A percentile compares a stretch with the other conserved stretches of the same genome.
These are phyloP conservation scores for Thysanoteuthis rhombus DNA, from an alignment of 2,888 invertebrate genomes.

Conservation along the genomic window DNA sequence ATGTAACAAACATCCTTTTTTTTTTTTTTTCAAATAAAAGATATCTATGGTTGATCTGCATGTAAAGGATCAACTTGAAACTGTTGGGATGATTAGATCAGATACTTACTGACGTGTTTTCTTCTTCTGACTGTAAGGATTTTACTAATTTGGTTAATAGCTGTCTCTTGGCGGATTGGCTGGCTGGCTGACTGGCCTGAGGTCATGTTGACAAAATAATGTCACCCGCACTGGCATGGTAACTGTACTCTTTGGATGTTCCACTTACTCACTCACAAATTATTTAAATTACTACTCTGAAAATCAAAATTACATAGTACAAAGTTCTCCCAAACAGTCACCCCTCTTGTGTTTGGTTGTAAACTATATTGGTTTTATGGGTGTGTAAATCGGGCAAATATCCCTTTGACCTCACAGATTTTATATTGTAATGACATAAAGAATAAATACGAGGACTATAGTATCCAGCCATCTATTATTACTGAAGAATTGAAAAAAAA, in stretches of 20 bases:
- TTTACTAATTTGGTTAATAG: background rate
- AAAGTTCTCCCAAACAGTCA: background rate
- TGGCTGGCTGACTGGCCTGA: background rate
- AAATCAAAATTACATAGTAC: background rate
- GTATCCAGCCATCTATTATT: too few species aligned
- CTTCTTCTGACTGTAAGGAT: background rate
- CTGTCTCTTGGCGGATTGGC: background rate
- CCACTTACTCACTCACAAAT: background rate
- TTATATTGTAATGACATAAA: background rate
- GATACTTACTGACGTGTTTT: background rate
- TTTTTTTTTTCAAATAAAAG: background rate
- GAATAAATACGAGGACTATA: too few species aligned
- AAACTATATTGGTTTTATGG: background rate
- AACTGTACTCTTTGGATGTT: background rate
- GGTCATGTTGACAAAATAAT: background rate
- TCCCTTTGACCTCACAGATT: background rate
- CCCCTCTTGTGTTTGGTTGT: background rate
- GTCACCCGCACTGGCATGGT: background rate
- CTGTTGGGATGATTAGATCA: background rate
- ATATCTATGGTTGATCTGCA: background rate
- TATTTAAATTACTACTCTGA: constrained; percentile 12
- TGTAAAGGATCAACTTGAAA: background rate
- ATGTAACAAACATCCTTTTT: too few species aligned
- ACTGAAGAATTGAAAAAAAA: too few species aligned
- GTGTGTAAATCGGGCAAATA: background rate